phyloP scores from a whole-genome alignment of 2,888 invertebrate genomes.

The Caradrina clavipalpis region DNA sequence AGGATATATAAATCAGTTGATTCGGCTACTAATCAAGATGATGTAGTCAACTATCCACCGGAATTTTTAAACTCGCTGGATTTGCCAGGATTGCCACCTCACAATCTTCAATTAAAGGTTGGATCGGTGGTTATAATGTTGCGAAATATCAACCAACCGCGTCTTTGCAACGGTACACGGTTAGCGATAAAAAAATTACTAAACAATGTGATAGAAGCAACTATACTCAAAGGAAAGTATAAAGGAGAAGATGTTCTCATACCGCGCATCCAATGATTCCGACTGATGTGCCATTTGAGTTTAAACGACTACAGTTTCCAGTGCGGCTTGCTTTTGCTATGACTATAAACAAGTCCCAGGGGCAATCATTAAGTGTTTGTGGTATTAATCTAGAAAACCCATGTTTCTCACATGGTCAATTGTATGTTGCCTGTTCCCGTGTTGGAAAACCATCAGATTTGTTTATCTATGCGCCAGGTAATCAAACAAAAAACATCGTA shows the following conservation, averaged over 20 bases:
- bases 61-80: no score
- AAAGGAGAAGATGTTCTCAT: slow-evolving; percentile 10
- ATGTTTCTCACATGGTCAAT: slow-evolving; percentile 65
- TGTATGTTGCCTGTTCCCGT: slow-evolving; percentile 68
- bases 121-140: slow-evolving; percentile 1
- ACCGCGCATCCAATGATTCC: slow-evolving; percentile 13
- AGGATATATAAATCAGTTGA: slow-evolving; percentile 16
- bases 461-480: slow-evolving; percentile 61
- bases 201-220: slow-evolving; percentile 14
- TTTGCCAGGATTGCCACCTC: not conserved
- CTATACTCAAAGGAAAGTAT: slow-evolving; percentile 13
- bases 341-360: not conserved
- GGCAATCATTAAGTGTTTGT: slow-evolving; percentile 15
- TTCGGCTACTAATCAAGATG: slow-evolving; percentile 1
- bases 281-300: not conserved
- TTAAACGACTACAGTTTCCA: slow-evolving; percentile 2
- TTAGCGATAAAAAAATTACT: slow-evolving; percentile 13
- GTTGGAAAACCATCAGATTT: slow-evolving; percentile 67
- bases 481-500: slow-evolving; percentile 58
- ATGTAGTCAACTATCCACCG: no score
- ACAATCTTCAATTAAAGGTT: not conserved
- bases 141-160: slow-evolving; percentile 5
- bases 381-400: slow-evolving; percentile 30
- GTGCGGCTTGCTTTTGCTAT: not conserved
- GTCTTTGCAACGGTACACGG: slow-evolving; percentile 4